Conservation (phyloP, 2,113 vertebrate genomes). For the Grantiella picta region DNA sequence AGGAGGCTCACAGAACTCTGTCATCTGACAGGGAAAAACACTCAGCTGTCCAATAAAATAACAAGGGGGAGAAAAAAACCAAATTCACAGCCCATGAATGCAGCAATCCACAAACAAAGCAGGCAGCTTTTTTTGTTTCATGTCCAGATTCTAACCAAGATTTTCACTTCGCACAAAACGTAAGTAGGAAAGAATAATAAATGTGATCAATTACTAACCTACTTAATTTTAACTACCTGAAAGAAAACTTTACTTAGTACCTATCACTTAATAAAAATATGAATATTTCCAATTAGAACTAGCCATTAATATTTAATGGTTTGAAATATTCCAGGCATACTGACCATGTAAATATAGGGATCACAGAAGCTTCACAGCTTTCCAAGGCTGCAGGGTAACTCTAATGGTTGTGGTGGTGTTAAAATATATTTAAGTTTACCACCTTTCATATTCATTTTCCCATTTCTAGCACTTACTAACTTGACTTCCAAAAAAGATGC, state of each 20-base stretch:
- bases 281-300: neutral
- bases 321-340: neutral
- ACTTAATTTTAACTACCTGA: neutral
- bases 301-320: neutral
- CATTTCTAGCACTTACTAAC: neutral
- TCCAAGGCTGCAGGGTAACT: neutral
- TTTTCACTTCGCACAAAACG: neutral
- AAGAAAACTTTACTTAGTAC: neutral
- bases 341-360: neutral
- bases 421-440: neutral
- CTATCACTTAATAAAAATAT: neutral
- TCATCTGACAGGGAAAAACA: neutral
- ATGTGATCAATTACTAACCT: neutral
- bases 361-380: neutral
- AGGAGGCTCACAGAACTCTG: neutral
- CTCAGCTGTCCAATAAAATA: neutral
- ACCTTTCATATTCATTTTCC: neutral
- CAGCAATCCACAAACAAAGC: neutral
- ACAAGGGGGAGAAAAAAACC: rapidly evolving
- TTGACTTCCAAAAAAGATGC: neutral
- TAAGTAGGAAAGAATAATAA: neutral
- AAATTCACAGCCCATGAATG: rapidly evolving
- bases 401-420: neutral
- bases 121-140: neutral
- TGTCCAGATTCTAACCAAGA: neutral